Base-by-base conservation (phyloP, 2,113 vertebrate species). In the Podarcis cretensis region DNA sequence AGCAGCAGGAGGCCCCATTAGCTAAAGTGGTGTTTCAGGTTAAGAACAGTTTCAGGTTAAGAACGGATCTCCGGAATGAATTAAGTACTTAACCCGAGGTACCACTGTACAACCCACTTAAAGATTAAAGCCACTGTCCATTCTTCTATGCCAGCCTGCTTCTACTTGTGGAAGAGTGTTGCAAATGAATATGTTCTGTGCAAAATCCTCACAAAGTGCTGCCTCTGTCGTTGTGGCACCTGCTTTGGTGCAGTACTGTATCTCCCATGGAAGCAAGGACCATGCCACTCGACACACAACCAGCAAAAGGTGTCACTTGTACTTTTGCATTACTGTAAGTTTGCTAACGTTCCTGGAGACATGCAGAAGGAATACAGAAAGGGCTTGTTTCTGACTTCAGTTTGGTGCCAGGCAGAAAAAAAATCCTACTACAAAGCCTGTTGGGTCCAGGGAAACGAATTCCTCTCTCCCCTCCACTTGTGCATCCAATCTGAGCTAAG, bases 401-500 rank as follows among this genome's bases (percentile, higher is more conserved):
- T 54, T 57, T 35, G 21, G 32, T 32, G n/a, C 20, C 43, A 25
- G 57, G 87, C 75, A 32, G 66, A 43, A 83, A 35, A 35, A 88
- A 0, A 13, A 32, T 30, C 77, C 66, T 73, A 0, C 35, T 40
- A n/a, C 20, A 7, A 32, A 27, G 66, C 59, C 37, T 20, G 18
- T 20, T 63, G 59, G 66, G 66, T 23, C 20, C 8, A 30, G 66
- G 7, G 66, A 23, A 7, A 8, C 23, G 66, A 23, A 69, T 23
- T 23, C 66, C 66, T 27, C 66, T 8, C 21, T 27, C 66, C 66
- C 0, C 25, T 27, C 25, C 66, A 25, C 18, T 7, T 8, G 25
- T 69, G 21, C 82, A 79, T 75, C 83, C 48, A 66, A 82, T 73
- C 83, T 88, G 80, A 90, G 82, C 84, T 66, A 84, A 94, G 92